Evolutionary conservation across 1,140 invertebrate species (phyloP).

Genomic region (Arion vulgaris): DNA sequence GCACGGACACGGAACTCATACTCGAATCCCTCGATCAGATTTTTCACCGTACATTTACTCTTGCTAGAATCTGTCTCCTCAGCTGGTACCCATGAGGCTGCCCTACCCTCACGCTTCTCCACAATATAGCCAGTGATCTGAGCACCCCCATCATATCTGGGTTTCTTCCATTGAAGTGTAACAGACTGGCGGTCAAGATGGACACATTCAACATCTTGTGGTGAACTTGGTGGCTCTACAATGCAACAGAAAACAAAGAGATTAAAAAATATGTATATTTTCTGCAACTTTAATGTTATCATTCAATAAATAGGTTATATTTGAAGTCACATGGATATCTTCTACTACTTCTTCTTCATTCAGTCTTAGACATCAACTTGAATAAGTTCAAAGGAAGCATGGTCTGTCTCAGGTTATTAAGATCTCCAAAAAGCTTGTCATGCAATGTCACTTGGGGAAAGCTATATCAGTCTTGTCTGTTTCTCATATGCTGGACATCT

Average conservation of each 20-base stretch:
- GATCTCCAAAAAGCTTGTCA: too few relatives aligned
- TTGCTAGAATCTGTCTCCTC: conserved; percentile 56
- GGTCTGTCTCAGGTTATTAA: too few relatives aligned
- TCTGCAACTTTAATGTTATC: too few relatives aligned
- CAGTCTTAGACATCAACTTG: too few relatives aligned
- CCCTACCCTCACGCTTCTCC: conserved; percentile 76
- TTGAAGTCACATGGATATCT: too few relatives aligned
- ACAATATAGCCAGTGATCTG: conserved; percentile 67
- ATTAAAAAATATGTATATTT: too few relatives aligned
- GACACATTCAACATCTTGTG: conserved; percentile 86
- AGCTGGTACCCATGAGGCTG: conserved; percentile 90
- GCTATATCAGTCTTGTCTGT: too few relatives aligned
- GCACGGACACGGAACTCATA: conserved; percentile 97
- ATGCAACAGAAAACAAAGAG: conserved; percentile 12
- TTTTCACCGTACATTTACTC: conserved; percentile 86
- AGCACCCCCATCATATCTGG: conserved; percentile 68
- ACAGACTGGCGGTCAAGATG: conserved; percentile 72
- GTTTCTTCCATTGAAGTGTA: conserved; percentile 68
- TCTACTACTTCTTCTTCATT: too few relatives aligned
- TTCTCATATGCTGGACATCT: too few relatives aligned
- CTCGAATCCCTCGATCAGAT: conserved; percentile 92
- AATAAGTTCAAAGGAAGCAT: too few relatives aligned
- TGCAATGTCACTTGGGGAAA: too few relatives aligned
- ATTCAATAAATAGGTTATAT: too few relatives aligned
- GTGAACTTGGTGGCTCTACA: conserved; percentile 88